Conservation (phyloP, 2,113 vertebrate genomes). For the Nothocercus julius region DNA sequence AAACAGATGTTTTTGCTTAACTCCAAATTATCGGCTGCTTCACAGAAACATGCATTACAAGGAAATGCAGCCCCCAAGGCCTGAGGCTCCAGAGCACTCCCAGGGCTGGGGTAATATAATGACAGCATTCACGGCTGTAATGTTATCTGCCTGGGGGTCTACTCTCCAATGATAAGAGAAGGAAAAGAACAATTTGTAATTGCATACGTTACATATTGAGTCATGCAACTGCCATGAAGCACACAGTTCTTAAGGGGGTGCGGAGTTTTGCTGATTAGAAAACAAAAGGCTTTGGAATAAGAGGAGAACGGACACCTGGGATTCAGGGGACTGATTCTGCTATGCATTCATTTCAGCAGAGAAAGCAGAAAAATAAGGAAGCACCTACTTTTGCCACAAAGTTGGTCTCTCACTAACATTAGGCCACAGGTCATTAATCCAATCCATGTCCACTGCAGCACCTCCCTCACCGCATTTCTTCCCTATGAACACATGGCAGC, state of each 20-base stretch:
- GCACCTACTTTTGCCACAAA: neutral
- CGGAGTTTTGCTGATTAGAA: neutral
- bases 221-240: slow-evolving; percentile 6
- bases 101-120: neutral
- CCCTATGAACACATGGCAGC: neutral
- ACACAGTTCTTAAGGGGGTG: neutral
- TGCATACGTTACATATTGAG: neutral
- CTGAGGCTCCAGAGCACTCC: no score
- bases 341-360: neutral
- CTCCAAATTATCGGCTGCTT: neutral
- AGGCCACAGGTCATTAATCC: neutral
- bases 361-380: slow-evolving; percentile 2
- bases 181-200: neutral
- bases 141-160: neutral
- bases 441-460: neutral
- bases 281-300: neutral
- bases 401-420: neutral
- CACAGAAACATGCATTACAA: neutral
- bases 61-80: neutral
- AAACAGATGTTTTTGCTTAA: neutral
- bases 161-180: neutral
- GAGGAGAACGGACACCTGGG: neutral
- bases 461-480: slow-evolving; percentile 40
- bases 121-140: neutral
- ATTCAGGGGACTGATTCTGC: neutral